These are phyloP conservation scores for Caenorhabditis virilis DNA, from an alignment of 2,888 invertebrate genomes.

Conservation along the genomic window DNA sequence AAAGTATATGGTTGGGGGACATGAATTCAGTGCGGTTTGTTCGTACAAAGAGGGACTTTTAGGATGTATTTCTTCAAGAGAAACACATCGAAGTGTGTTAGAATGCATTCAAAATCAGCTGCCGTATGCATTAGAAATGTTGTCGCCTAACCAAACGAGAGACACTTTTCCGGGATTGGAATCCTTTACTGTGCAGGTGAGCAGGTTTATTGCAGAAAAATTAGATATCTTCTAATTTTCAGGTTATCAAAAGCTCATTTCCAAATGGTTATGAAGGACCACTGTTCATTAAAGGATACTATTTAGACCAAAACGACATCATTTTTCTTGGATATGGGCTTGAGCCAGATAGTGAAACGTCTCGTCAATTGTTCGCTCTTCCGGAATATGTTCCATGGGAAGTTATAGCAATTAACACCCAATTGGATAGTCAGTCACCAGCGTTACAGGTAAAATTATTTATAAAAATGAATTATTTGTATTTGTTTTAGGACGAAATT, in stretches of 20 bases:
- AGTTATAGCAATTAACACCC: conserved; percentile 19
- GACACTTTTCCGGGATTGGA: conserved; percentile 61
- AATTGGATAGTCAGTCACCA: conserved; percentile 8
- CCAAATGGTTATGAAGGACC: conserved; percentile 33
- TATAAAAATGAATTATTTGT: not conserved
- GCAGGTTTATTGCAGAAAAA: not conserved
- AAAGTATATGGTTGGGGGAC: conserved; percentile 59
- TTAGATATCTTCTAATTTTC: conserved; percentile 1
- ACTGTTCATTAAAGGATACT: conserved; percentile 59
- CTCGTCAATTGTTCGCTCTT: conserved; percentile 32
- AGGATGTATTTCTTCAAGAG: conserved; percentile 50
- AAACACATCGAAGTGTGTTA: conserved; percentile 45
- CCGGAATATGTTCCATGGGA: conserved; percentile 28
- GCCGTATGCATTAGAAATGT: conserved; percentile 53
- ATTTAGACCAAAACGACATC: conserved; percentile 63
- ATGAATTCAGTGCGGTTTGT: conserved; percentile 58
- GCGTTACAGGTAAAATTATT: not conserved
- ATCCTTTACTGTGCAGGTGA: conserved; percentile 56
- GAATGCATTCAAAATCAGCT: conserved; percentile 50
- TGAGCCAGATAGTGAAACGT: conserved; percentile 52
- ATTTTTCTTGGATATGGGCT: conserved; percentile 56
- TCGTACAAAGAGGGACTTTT: conserved; percentile 52
- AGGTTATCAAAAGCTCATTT: conserved; percentile 53
- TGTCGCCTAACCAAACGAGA: conserved; percentile 57
- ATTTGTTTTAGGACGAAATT: conserved; percentile 1